phyloP scores from a whole-genome alignment of 2,113 vertebrate species.

The Campylomormyrus tamandua region DNA sequence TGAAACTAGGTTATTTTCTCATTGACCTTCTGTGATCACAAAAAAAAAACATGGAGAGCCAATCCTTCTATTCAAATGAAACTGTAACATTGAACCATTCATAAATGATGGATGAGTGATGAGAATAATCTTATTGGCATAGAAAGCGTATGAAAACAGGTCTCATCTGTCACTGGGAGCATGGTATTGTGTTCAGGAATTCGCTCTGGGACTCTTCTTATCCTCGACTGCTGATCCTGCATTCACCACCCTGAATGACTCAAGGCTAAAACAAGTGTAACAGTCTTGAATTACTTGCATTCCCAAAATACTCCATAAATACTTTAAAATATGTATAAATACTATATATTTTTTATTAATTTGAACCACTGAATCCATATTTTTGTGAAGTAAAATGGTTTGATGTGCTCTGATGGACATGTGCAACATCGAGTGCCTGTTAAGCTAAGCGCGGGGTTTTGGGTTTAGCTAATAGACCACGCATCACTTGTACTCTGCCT shows the following conservation, averaged over 20 bases:
- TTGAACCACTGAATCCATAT: neutral
- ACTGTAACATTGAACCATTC: conserved; percentile 50
- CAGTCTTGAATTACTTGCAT: neutral
- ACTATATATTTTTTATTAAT: neutral
- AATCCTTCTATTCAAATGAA: conserved; percentile 52
- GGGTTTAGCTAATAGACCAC: conserved; percentile 1
- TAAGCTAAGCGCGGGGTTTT: neutral
- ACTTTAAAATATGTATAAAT: neutral
- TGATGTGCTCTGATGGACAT: neutral
- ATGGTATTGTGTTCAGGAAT: neutral
- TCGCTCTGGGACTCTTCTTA: neutral
- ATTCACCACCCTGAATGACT: neutral
- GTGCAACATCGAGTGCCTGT: neutral
- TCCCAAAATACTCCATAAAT: neutral
- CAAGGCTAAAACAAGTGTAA: neutral
- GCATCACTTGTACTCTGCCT: neutral
- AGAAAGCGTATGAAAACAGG: conserved; percentile 29
- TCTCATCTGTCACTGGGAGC: conserved; percentile 18
- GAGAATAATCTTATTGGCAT: conserved; percentile 38
- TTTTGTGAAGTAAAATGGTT: neutral
- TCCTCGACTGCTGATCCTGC: neutral
- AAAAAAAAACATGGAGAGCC: conserved; percentile 26
- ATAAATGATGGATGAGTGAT: conserved; percentile 55
- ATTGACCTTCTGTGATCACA: conserved; percentile 50
- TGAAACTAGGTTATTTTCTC: conserved; percentile 50